phyloP scores from a whole-genome alignment of 1,140 invertebrate species.

The Trissolcus basalis region DNA sequence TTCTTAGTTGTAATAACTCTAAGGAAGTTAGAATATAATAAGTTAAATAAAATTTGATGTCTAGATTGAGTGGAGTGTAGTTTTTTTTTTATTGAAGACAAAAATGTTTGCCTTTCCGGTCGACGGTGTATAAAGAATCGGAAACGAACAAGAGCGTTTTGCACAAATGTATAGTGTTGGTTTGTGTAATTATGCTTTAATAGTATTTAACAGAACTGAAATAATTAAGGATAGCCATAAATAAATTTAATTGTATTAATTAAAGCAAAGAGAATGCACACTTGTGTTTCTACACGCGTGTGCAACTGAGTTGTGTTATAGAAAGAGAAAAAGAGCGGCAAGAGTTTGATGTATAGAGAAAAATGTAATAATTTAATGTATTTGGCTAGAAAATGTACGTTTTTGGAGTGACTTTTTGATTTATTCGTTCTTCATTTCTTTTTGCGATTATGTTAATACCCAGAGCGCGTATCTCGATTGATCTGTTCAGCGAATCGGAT shows the following conservation, averaged over 20 bases:
- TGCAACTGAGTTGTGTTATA: constrained; percentile 2
- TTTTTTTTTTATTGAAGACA: constrained; percentile 1
- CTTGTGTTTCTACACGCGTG: constrained; percentile 26
- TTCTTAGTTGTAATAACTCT: too few species aligned
- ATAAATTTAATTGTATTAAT: constrained; percentile 51
- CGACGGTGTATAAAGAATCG: constrained; percentile 23
- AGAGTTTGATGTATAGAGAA: background rate
- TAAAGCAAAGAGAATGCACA: too few species aligned
- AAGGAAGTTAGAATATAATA: too few species aligned
- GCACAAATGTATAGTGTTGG: constrained; percentile 25
- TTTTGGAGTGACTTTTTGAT: background rate
- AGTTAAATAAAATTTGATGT: too few species aligned
- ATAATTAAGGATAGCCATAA: constrained; percentile 48
- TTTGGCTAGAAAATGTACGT: constrained; percentile 9
- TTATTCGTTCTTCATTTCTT: background rate
- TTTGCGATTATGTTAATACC: background rate
- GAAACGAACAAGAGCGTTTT: constrained; percentile 29
- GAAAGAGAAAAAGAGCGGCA: too few species aligned
- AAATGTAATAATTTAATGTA: background rate
- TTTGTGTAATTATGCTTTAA: constrained; percentile 35
- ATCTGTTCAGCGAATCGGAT: constrained; percentile 3
- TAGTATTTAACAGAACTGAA: constrained; percentile 43
- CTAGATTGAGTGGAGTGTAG: too few species aligned
- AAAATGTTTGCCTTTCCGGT: constrained; percentile 22
- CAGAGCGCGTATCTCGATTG: background rate